These are phyloP conservation scores for Bombus difficillimus DNA, from an alignment of 1,140 invertebrate genomes.

Conservation along the genomic window DNA sequence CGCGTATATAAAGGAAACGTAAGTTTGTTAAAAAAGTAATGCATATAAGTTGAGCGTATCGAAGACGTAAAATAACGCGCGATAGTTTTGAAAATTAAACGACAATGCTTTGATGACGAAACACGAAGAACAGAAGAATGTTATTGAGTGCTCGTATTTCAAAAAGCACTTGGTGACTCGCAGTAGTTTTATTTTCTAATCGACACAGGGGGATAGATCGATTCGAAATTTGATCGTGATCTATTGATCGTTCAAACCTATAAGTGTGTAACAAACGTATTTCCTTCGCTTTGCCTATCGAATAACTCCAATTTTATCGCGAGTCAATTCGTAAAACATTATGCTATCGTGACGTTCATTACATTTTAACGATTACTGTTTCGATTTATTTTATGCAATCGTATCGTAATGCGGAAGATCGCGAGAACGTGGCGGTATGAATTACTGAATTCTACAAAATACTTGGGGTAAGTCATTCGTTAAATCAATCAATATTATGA, in stretches of 20 bases:
- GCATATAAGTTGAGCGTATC: neutral
- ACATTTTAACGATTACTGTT: neutral
- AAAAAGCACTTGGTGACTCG: neutral
- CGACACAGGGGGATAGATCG: slow-evolving; percentile 7
- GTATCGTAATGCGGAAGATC: neutral
- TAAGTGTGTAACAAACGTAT: neutral
- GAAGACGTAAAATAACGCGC: neutral
- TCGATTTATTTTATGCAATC: neutral
- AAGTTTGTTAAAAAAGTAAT: neutral
- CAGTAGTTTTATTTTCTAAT: slow-evolving; percentile 29
- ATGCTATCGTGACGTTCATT: neutral
- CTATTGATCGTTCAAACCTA: neutral
- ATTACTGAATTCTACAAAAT: neutral
- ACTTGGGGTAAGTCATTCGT: slow-evolving; percentile 26
- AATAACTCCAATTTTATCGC: neutral
- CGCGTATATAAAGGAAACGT: neutral
- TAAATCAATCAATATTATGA: no score
- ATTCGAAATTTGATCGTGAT: slow-evolving; percentile 33
- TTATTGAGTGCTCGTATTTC: slow-evolving; percentile 21
- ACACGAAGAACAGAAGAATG: slow-evolving; percentile 9
- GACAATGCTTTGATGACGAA: neutral
- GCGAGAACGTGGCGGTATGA: slow-evolving; percentile 13
- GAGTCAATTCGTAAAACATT: neutral
- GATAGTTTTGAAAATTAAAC: slow-evolving; percentile 23
- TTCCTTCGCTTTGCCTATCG: neutral